A percentile compares a stretch with the other conserved stretches of the same genome.
These are phyloP conservation scores for Euleptes europaea DNA, from an alignment of 2,113 vertebrate genomes.

Conservation along the genomic window DNA sequence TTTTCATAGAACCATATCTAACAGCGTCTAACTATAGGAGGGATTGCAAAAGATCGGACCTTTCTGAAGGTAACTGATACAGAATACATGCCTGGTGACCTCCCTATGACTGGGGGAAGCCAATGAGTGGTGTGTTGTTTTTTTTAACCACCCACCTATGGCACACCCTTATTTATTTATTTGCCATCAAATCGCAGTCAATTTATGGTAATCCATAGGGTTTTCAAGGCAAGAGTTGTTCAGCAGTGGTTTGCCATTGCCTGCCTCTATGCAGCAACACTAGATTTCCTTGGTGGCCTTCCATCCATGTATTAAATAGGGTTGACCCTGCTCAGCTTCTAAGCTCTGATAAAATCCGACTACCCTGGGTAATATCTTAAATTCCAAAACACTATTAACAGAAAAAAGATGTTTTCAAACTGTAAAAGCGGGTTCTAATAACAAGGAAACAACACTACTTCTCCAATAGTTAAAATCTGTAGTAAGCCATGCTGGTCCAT, in stretches of 20 bases:
- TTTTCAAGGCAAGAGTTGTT: too few relatives aligned
- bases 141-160: not conserved
- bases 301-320: too few relatives aligned
- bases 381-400: not conserved
- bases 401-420: not conserved
- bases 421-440: not conserved
- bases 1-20: too few relatives aligned
- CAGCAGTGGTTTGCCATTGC: too few relatives aligned
- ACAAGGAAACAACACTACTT: not conserved
- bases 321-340: too few relatives aligned
- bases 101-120: too few relatives aligned
- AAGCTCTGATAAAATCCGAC: too few relatives aligned
- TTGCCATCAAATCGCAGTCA: too few relatives aligned
- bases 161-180: not conserved
- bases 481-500: not conserved
- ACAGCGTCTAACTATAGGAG: not conserved
- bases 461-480: not conserved
- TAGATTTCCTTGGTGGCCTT: too few relatives aligned
- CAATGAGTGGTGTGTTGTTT: too few relatives aligned
- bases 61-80: not conserved
- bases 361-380: not conserved
- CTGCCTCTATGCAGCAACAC: too few relatives aligned
- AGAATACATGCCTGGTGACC: not conserved
- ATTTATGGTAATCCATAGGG: too few relatives aligned
- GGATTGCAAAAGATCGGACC: not conserved